These are phyloP conservation scores for Tinea semifulvella DNA, from an alignment of 2,888 invertebrate species.

Conservation along the genomic window DNA sequence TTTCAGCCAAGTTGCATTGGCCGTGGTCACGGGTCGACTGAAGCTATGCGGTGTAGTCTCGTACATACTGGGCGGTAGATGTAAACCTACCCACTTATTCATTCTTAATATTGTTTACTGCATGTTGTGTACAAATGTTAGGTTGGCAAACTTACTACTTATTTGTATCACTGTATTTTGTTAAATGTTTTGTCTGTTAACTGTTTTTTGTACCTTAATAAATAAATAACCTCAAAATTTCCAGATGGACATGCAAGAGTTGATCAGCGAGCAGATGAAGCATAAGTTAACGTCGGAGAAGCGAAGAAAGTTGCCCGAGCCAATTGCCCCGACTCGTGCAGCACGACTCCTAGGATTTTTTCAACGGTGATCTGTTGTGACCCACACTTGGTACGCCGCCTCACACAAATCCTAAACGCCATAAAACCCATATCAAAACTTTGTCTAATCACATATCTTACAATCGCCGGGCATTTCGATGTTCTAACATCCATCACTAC, in stretches of 20 bases:
- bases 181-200: too few species aligned
- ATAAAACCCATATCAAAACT: constrained; percentile 35
- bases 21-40: too few species aligned
- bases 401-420: constrained; percentile 26
- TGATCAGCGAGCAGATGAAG: constrained; percentile 90
- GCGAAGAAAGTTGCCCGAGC: constrained; percentile 54
- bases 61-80: too few species aligned
- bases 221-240: constrained; percentile 27
- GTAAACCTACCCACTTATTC: too few species aligned
- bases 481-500: constrained; percentile 32
- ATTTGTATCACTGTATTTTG: too few species aligned
- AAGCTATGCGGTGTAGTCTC: too few species aligned
- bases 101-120: too few species aligned
- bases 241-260: constrained; percentile 94
- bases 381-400: constrained; percentile 32
- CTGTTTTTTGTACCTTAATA: too few species aligned
- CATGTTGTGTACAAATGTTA: too few species aligned
- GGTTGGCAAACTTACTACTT: too few species aligned
- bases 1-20: too few species aligned
- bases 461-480: constrained; percentile 36
- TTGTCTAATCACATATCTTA: constrained; percentile 28
- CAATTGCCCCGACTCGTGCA: constrained; percentile 39
- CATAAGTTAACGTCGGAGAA: constrained; percentile 79
- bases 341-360: constrained; percentile 58
- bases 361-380: constrained; percentile 60